A percentile compares a stretch with the other conserved stretches of the same genome.
Evolutionary conservation across 1,140 invertebrate species (phyloP).

Genomic region (Leptopilina boulardi): DNA sequence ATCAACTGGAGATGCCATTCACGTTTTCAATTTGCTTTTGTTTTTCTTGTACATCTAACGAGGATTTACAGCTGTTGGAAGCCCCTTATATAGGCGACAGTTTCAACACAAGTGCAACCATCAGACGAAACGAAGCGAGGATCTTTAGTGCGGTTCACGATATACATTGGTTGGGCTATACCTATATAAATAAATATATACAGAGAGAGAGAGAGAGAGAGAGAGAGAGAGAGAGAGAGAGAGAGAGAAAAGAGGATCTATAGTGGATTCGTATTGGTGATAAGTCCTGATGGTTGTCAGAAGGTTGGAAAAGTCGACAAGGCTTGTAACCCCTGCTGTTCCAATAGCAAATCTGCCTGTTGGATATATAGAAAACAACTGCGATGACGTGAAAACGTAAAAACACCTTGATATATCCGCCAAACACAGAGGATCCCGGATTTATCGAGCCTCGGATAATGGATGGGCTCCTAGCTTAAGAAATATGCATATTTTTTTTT

Average conservation of each 20-base stretch:
- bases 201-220: too few species aligned
- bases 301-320: conserved; percentile 54
- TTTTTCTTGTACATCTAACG: conserved; percentile 66
- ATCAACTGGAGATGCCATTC: conserved; percentile 40
- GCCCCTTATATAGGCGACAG: conserved; percentile 37
- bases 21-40: conserved; percentile 53
- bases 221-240: too few species aligned
- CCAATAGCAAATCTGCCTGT: conserved; percentile 49
- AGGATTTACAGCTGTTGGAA: conserved; percentile 62
- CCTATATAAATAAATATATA: neutral
- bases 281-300: conserved; percentile 53
- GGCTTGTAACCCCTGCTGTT: conserved; percentile 55
- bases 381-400: conserved; percentile 47
- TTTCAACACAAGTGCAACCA: conserved; percentile 35
- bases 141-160: conserved; percentile 45
- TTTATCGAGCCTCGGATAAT: conserved; percentile 72
- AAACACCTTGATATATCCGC: conserved; percentile 73
- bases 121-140: conserved; percentile 23
- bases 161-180: conserved; percentile 37
- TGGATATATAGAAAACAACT: conserved; percentile 47
- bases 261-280: conserved; percentile 47
- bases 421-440: conserved; percentile 70
- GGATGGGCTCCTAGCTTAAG: conserved; percentile 61
- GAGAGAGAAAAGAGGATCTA: conserved; percentile 36
- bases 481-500: conserved; percentile 62